Conservation (phyloP, 2,888 invertebrate genomes). For the Drosophila nr. medialis region DNA sequence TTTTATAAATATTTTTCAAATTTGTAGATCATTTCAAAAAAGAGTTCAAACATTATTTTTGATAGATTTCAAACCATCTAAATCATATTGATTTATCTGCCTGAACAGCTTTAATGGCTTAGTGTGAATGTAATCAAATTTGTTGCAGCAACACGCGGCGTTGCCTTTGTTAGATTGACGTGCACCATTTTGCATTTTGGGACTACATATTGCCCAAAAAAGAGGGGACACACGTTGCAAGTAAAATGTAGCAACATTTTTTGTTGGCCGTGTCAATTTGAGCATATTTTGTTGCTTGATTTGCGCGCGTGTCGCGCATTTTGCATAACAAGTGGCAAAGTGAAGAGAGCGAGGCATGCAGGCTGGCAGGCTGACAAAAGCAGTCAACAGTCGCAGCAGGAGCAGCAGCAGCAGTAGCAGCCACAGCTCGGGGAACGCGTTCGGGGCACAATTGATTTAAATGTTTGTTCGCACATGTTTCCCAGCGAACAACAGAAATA, state of each 20-base stretch:
- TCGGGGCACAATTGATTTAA: slow-evolving; percentile 74
- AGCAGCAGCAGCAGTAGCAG: neutral
- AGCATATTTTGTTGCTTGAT: slow-evolving; percentile 66
- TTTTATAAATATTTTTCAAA: neutral
- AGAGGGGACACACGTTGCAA: neutral
- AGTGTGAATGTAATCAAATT: slow-evolving; percentile 23
- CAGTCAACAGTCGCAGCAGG: slow-evolving; percentile 4
- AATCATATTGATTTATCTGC: neutral
- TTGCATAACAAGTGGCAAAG: slow-evolving; percentile 72
- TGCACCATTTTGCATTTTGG: slow-evolving; percentile 21
- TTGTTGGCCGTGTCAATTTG: slow-evolving; percentile 49
- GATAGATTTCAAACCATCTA: neutral
- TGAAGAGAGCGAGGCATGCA: neutral
- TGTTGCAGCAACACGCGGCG: slow-evolving; percentile 1
- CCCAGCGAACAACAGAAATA: slow-evolving; percentile 26
- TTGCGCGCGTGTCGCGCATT: slow-evolving; percentile 70
- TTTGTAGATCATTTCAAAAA: neutral
- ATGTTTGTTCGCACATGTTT: slow-evolving; percentile 78
- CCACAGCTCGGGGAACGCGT: slow-evolving; percentile 31
- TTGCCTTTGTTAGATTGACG: slow-evolving; percentile 1
- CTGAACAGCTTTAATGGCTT: neutral
- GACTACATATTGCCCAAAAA: slow-evolving; percentile 6
- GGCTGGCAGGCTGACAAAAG: slow-evolving; percentile 1
- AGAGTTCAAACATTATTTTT: neutral
- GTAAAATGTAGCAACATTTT: slow-evolving; percentile 31